Evolutionary conservation across 1,140 invertebrate species (phyloP).

Genomic region (Drosophila varians): DNA sequence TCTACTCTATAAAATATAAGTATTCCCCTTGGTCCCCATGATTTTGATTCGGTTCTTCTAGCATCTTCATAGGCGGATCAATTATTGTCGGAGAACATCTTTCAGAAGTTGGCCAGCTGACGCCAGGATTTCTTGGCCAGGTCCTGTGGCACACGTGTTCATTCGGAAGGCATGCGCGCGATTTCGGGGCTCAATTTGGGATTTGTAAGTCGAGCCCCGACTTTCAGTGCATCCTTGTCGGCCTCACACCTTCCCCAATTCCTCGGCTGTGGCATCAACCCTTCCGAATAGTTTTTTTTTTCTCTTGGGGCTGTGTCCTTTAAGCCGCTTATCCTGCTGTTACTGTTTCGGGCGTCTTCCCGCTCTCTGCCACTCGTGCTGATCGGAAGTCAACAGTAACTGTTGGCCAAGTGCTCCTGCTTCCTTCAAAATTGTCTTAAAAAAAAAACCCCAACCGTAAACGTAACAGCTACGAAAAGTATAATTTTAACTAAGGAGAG

Average conservation of each 20-base stretch:
- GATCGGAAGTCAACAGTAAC: slow-evolving; percentile 78
- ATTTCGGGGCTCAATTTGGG: slow-evolving; percentile 64
- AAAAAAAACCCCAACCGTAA: slow-evolving; percentile 61
- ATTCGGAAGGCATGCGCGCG: slow-evolving; percentile 56
- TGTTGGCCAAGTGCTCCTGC: slow-evolving; percentile 59
- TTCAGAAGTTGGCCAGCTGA: slow-evolving; percentile 55
- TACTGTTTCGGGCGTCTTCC: slow-evolving; percentile 23
- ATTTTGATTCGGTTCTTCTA: no score
- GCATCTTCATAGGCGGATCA: slow-evolving; percentile 8
- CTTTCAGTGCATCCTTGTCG: slow-evolving; percentile 67
- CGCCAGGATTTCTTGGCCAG: slow-evolving; percentile 23
- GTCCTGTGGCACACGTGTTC: slow-evolving; percentile 63
- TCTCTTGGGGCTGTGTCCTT: slow-evolving; percentile 57
- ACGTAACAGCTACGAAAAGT: slow-evolving; percentile 61
- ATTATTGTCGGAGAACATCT: slow-evolving; percentile 25
- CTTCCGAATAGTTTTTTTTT: slow-evolving; percentile 39
- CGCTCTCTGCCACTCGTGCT: slow-evolving; percentile 64
- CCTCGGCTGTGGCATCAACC: slow-evolving; percentile 40
- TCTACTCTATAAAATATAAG: no score
- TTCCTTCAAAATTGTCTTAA: slow-evolving; percentile 59
- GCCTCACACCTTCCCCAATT: slow-evolving; percentile 62
- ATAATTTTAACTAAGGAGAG: slow-evolving; percentile 11
- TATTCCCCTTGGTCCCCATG: no score
- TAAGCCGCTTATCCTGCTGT: slow-evolving; percentile 78
- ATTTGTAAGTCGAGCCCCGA: slow-evolving; percentile 69